phyloP scores from a whole-genome alignment of 2,113 vertebrate species.

The Pardalotus punctatus region DNA sequence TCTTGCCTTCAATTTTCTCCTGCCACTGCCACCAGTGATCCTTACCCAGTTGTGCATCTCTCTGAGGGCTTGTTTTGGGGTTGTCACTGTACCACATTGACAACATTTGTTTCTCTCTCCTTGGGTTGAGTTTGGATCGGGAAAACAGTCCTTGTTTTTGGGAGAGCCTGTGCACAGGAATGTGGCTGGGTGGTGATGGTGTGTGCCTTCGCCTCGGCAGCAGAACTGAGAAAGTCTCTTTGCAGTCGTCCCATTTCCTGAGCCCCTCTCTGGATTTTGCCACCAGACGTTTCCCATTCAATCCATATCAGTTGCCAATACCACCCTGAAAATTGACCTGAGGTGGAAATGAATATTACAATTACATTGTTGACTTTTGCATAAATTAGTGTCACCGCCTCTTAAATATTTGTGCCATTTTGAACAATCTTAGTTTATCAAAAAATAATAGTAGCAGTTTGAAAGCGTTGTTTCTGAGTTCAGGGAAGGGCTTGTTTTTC shows the following conservation, averaged over 20 bases:
- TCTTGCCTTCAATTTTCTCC: background rate
- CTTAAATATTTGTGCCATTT: constrained; percentile 7
- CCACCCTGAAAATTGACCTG: constrained; percentile 39
- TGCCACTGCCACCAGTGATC: background rate
- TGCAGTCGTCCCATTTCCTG: background rate
- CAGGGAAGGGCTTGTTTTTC: background rate
- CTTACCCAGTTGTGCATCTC: background rate
- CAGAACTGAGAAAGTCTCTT: background rate
- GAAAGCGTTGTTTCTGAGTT: background rate
- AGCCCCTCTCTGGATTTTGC: background rate
- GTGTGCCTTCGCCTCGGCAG: background rate
- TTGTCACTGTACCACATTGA: background rate
- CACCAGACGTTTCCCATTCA: constrained; percentile 39
- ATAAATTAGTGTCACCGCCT: constrained; percentile 43
- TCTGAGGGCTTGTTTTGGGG: background rate
- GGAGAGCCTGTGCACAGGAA: background rate
- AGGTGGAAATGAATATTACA: constrained; percentile 51
- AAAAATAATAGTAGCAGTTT: background rate
- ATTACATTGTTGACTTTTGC: constrained; percentile 20
- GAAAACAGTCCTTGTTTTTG: background rate
- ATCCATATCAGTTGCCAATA: constrained; percentile 10
- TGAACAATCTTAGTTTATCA: background rate
- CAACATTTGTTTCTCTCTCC: background rate
- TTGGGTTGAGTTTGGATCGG: background rate
- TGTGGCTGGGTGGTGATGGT: background rate